Base-by-base conservation (phyloP, 1,140 invertebrate genomes). In the Drosophila navojoa region DNA sequence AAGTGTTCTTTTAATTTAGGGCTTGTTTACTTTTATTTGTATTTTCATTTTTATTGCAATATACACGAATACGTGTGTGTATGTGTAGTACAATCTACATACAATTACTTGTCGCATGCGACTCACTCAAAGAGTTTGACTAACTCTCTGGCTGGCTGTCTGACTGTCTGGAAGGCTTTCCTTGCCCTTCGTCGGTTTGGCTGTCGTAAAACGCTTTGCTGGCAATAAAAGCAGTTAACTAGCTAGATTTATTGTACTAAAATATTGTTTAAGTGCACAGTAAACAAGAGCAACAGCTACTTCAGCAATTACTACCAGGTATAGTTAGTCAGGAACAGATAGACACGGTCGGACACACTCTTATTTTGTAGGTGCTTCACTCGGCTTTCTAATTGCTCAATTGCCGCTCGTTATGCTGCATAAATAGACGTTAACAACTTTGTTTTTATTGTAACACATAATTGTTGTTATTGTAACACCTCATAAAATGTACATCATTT, bases 211-310 rank as follows among this genome's bases (percentile, higher is more conserved):
- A 90, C 85, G 84, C 80, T 90, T 89, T 89, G 84, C 74, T 90
- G 77, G 84, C 84, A 89, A 90, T 89, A 89, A 89, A 89, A 89
- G 85, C 84, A 90, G 85, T 89, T 90, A 89, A 89, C 84, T 90
- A 89, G 84, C 87, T 89, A 90, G 84, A 90, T 89, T 89, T 89
- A 89, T 90, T 89, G 85, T 90, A 89, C 85, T 89, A 72, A 89
- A 89, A 89, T 89, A 89, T 90, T 81, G 79, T 77, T 82, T 87
- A 89, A 84, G 73, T 80, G 89, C 77, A 80, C 66, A 71, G 47
- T 64, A 74, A 79, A 79, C 77, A 79, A 79, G 63, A 76, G 59
- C 62, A 68, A 54, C 61, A 77, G 68, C 61, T 35, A 50, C 62
- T 71, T 42, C 53, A 66, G 38, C 47, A 62, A 54, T 50, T 58